Conservation (phyloP, 2,888 invertebrate species). For the Diploptera punctata region DNA sequence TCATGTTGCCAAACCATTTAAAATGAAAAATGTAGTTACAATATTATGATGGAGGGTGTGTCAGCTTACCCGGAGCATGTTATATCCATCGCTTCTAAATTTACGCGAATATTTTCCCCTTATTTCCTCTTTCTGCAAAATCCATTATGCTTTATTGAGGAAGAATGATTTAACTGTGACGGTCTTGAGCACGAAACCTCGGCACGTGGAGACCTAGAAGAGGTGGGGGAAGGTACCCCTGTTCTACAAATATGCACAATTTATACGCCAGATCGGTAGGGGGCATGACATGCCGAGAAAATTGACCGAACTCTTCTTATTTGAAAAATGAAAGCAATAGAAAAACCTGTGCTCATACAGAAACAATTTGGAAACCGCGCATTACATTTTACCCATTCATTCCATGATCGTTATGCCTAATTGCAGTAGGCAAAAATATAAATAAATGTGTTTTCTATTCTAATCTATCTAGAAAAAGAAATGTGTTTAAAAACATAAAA, state of each 20-base stretch:
- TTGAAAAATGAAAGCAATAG: no score
- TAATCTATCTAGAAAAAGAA: no score
- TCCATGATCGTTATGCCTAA: no score
- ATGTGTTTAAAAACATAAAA: no score
- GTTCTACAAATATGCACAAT: neutral
- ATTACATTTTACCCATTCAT: no score
- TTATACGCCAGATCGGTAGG: neutral
- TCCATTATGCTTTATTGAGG: constrained; percentile 32
- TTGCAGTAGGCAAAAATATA: no score
- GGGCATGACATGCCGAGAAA: neutral
- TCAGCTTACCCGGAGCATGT: neutral
- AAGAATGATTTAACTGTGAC: constrained; percentile 30
- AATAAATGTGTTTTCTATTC: no score
- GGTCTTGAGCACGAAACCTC: neutral
- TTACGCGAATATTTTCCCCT: constrained; percentile 26
- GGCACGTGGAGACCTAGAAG: neutral
- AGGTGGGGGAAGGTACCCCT: neutral
- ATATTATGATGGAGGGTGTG: constrained; percentile 12
- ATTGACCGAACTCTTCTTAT: no score
- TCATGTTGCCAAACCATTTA: no score
- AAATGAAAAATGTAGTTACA: neutral
- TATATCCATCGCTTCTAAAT: neutral
- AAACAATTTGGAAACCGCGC: no score
- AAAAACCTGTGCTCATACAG: no score
- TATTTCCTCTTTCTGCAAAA: constrained; percentile 20